Conservation (phyloP, 2,797 vertebrate genomes). For the Monodelphis domestica region DNA sequence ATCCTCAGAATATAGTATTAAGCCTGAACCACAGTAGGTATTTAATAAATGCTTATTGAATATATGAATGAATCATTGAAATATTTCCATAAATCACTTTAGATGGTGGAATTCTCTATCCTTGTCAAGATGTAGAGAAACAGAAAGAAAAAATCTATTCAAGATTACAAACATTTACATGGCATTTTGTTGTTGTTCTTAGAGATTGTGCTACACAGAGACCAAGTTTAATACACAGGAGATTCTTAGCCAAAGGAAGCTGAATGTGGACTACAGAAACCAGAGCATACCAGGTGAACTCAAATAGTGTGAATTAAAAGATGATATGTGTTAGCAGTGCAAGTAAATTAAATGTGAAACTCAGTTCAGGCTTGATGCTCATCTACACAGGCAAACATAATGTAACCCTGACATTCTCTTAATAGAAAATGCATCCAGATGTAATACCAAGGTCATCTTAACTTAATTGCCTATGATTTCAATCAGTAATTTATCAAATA, state of each 20-base stretch:
- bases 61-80: too few species aligned
- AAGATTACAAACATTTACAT: background rate
- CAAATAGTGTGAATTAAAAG: slow-evolving; percentile 53
- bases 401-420: slow-evolving; percentile 47
- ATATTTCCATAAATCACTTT: too few species aligned
- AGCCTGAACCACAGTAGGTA: too few species aligned
- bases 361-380: slow-evolving; percentile 14
- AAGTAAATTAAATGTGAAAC: slow-evolving; percentile 28
- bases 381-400: background rate
- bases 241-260: slow-evolving; percentile 29
- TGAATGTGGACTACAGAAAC: slow-evolving; percentile 40
- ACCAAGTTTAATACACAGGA: background rate
- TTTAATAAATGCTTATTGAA: too few species aligned
- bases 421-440: slow-evolving; percentile 35
- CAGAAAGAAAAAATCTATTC: slow-evolving; percentile 7
- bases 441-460: slow-evolving; percentile 53
- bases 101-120: slow-evolving; percentile 15
- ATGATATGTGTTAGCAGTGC: slow-evolving; percentile 7
- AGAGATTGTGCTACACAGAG: slow-evolving; percentile 13
- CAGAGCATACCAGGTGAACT: background rate
- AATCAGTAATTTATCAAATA: slow-evolving; percentile 69
- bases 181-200: slow-evolving; percentile 13
- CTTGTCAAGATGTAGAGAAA: background rate
- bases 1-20: too few species aligned
- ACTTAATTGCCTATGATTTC: slow-evolving; percentile 68